Base-by-base conservation (phyloP, 2,113 vertebrate genomes). In the Rhinolophus sinicus region DNA sequence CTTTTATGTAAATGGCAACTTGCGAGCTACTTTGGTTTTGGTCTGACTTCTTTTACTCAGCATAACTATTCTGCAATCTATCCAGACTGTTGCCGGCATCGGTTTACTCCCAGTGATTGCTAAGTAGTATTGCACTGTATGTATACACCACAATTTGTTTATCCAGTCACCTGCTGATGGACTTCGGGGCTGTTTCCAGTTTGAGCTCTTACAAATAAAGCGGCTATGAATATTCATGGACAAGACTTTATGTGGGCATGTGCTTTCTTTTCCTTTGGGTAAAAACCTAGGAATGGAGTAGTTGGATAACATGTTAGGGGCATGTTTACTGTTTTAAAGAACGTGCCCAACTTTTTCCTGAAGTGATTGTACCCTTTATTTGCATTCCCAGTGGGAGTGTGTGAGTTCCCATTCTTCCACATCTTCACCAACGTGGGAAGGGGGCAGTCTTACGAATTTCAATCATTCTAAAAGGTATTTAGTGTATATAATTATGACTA, bases 1-100 rank as follows among this genome's bases (percentile, higher is more conserved):
- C n/a, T 90, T 93, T 54, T 44, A 38, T 78, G 47, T 82, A 93
- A 93, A 87, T 47, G 58, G 15, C 78, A 95, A 95, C 40, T 77
- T 70, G 35, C 4, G 73, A 93, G 2, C 15, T 75, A 89, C 4
- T 81, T 90, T 73, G 70, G 24, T 56, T 26, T 64, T 52, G 40
- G 40, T 69, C 52, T 84, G 19, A n/a, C 19, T 82, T 93, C 54
- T 94, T 65, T 93, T 30, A 73, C 15, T 80, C 13, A 93, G 35
- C 26, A 78, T 67, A 65, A 72, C 47, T 30, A 72, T 91, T 73
- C 38, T 93, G 65, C 95, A 88, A 86, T 76, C 30, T 22, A 70
- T 26, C 30, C 24, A 33, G 40, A 69, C 28, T 62, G 28, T 83
- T 56, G n/a, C 33, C n/a, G 35, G 3, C 75, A 77, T 77, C 62